Evolutionary conservation across 35 echinoderm and acorn worm genomes (phyloP).

Genomic region (Anneissia japonica): DNA sequence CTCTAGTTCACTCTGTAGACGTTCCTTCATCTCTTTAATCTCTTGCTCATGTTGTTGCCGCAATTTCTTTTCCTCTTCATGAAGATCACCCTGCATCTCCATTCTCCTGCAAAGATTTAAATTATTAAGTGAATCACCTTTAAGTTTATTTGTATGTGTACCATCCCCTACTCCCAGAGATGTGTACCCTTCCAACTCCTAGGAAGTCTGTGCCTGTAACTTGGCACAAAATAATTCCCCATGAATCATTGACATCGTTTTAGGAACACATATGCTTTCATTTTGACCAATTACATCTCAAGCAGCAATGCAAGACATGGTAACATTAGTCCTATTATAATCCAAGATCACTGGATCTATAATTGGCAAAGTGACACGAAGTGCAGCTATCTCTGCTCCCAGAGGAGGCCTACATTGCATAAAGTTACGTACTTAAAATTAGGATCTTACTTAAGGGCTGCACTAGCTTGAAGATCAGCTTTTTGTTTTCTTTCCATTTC

Average conservation of each 20-base stretch:
- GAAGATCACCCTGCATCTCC: conserved; percentile 7
- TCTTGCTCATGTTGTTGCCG: conserved; percentile 42
- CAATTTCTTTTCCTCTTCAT: conserved; percentile 46
- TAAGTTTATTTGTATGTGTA: background rate
- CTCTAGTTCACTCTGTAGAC: conserved; percentile 77
- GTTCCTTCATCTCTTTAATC: conserved; percentile 55
- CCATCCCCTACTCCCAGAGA: background rate
- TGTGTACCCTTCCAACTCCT: background rate
- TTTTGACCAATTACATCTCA: too few relatives aligned
- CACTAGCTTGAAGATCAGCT: background rate
- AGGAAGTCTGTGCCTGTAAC: too few relatives aligned
- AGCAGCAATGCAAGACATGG: too few relatives aligned
- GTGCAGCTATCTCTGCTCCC: too few relatives aligned
- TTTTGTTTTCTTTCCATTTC: conserved; percentile 20
- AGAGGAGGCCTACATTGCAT: too few relatives aligned
- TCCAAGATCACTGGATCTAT: too few relatives aligned
- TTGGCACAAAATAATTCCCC: too few relatives aligned
- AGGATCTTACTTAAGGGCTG: conserved; percentile 13
- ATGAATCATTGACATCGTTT: too few relatives aligned
- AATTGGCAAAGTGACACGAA: too few relatives aligned
- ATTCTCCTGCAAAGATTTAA: conserved; percentile 14
- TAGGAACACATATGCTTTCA: too few relatives aligned
- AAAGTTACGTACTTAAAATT: too few relatives aligned
- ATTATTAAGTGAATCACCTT: background rate
- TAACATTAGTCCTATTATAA: too few relatives aligned